Evolutionary conservation across 2,797 vertebrate species (phyloP), one percentile per base, ranked within the genome.

Genomic region (Orestias chungarensis): DNA sequence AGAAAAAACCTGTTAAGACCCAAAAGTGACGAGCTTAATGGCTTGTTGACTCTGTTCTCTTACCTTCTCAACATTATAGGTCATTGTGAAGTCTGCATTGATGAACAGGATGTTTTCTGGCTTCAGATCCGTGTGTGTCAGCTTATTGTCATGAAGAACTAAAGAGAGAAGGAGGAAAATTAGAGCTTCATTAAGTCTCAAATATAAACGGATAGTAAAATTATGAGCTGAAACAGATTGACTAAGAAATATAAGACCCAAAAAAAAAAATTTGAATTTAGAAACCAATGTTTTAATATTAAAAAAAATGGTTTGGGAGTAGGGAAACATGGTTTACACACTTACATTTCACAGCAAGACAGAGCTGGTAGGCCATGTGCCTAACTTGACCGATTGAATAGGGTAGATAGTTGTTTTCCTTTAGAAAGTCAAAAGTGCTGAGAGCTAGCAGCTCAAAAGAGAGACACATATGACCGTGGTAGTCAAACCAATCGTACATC

Each of bases 401-500:
- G 52, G 98, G 97, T 86, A 97, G 93, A 89, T 99, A 99, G 93
- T 97, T 99, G 95, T 99, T 99, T 86, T 99, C 98, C 90, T 99
- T 99, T 70, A 99, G 94, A 88, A 99, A 99, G 90, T 99, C 98
- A 3, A 99, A 99, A 72, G 98, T 99, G 95, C 98, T 99, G 86
- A 99, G 96, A 42, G 98, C 97, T 47, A 99, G 94, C 66, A 99
- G 94, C 89, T 99, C 97, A 46, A 99, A 99, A 80, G 97, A 98
- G 90, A 99, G 95, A 81, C 98, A 99, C 97, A 99, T 99, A 93
- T 99, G 98, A 75, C 98, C 98, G 0, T 99, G 98, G 87, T 98
- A 99, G 93, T 99, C 98, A 50, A 99, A 99, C 98, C 98, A 99
- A 94, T 99, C 98, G 71, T 95, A 99, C 98, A 99, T 99, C 95